Evolutionary conservation across 2,888 invertebrate genomes (phyloP), one percentile per base, ranked within the genome.

Genomic region (Leucoma salicis): DNA sequence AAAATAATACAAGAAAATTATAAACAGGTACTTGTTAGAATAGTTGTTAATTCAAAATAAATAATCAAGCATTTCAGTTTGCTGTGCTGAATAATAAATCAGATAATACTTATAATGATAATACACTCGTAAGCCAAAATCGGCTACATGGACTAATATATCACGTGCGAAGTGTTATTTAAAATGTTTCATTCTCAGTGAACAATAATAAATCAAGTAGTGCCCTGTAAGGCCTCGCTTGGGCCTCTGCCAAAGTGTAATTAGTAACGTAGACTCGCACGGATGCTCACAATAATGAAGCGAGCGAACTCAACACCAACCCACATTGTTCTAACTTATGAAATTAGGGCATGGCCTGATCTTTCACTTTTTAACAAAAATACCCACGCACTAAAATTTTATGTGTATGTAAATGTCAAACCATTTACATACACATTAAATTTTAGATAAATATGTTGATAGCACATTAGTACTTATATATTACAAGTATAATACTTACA

Each of bases 231-330:
- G 75, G 71, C 72, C 56, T 69, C 66, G 61, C 66, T 79, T 85
- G 85, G 86, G 72, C 48, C 61, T 66, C 66, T 73, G 86, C 86
- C 85, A 85, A 82, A 82, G 69, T 67, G 78, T 86, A 85, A 87
- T 85, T 86, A 87, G 81, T 79, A 74, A 70, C 68, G 66, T 66
- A 71, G 74, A 71, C 77, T 69, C 63, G 68, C 53, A 70, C 71
- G 70, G 67, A 69, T 73, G 70, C 69, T 72, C 75, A 77, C 69
- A 65, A 78, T 81, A 79, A 81, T 79, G 75, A 75, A 72, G 66
- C 66, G 63, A 68, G 59, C 62, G 59, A 71, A 67, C 67, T 67
- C 65, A 56, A 60, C 46, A 66, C 66, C 61, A 63, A 59, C 68
- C 68, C 65, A 71, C 72, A 80, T 79, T 81, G 79, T 82, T 83